Evolutionary conservation across 2,113 vertebrate species (phyloP), one percentile per base, ranked within the genome.

Genomic region (Lagopus muta): DNA sequence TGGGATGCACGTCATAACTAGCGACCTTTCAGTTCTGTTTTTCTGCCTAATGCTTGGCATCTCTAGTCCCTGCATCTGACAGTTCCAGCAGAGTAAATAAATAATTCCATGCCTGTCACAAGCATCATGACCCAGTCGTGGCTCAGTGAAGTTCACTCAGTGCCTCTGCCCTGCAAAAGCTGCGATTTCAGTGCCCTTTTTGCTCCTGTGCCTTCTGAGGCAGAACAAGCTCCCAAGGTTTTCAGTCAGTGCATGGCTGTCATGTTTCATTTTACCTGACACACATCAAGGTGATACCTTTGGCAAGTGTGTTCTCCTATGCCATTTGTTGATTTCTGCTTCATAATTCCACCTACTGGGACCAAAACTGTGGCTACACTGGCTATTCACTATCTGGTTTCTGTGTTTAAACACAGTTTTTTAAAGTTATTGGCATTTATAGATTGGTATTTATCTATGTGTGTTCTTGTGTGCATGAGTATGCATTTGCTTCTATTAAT

Each of bases 201-300:
- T 67, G 40, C 62, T 92, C 76, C 70, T 75, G 75, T 1, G n/a
- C 30, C 60, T 94, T 97, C 61, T 73, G 83, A 91, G 79, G 79
- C 75, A 91, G 82, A 96, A 96, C 76, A 15, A 45, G n/a, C 42
- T 70, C 69, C 42, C 36, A 66, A 77, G 67, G 64, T 93, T 96
- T 92, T 82, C 58, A 47, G 83, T 95, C 91, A 95, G 61, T 92
- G 90, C 81, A n/a, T 86, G 86, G 71, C 91, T 97, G 94, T 96
- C 93, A 72, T 52, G 43, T 95, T 93, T 92, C 78, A 82, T 95
- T 92, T 93, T 82, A 45, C 64, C 75, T 82, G 58, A 79, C 86
- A 71, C 54, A 40, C 16, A 50, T 94, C 87, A 92, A 95, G 52
- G 32, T 2, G 69, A 94, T 87, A 90, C 61, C 50, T 93, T 90